phyloP scores from a whole-genome alignment of 2,797 vertebrate species.

The Heliangelus exortis region DNA sequence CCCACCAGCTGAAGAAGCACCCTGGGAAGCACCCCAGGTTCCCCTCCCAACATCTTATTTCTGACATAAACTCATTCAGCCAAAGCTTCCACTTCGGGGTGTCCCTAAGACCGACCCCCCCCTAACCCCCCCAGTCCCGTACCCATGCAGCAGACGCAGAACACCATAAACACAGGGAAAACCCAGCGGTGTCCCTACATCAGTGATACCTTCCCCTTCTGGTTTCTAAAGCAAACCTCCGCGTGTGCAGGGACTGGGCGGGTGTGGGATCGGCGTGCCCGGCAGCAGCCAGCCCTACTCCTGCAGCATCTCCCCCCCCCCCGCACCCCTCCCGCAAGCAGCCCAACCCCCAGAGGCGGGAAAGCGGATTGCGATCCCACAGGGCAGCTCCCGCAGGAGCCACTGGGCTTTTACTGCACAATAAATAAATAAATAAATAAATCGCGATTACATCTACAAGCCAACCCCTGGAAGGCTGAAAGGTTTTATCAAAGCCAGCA shows the following conservation, averaged over 20 bases:
- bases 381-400: neutral
- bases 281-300: neutral
- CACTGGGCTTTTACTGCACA: neutral
- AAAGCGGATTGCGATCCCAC: neutral
- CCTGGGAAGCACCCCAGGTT: too few species aligned
- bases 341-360: neutral
- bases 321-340: neutral
- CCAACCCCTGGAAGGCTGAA: neutral
- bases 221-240: neutral
- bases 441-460: neutral
- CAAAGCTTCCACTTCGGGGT: rapidly evolving
- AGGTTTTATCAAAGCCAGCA: conserved; percentile 38
- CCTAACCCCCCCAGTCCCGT: too few species aligned
- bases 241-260: neutral
- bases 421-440: neutral
- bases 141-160: rapidly evolving
- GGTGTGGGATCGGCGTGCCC: neutral
- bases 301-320: neutral
- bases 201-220: neutral
- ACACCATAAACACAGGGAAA: neutral
- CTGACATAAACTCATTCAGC: neutral
- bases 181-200: neutral
- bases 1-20: too few species aligned
- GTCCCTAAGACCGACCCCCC: neutral
- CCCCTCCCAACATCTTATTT: neutral